phyloP scores from a whole-genome alignment of 2,113 vertebrate species.

The Symphodus melops region DNA sequence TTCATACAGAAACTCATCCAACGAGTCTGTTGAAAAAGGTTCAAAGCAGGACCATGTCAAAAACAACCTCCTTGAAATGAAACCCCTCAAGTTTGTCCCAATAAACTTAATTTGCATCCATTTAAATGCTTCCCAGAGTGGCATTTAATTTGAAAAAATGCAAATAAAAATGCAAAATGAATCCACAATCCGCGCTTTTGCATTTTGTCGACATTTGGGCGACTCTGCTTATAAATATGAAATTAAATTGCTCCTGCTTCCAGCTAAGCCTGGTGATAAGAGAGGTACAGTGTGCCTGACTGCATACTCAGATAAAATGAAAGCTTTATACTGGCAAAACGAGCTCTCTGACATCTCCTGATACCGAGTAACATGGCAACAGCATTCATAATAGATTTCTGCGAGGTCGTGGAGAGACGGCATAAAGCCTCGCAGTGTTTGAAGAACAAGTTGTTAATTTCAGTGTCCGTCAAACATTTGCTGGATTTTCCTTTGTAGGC shows the following conservation, averaged over 20 bases:
- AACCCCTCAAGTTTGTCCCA: constrained; percentile 37
- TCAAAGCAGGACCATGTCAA: constrained; percentile 1
- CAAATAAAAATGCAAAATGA: constrained; percentile 63
- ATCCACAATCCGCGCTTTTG: constrained; percentile 56
- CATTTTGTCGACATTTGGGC: constrained; percentile 35
- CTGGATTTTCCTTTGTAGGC: constrained; percentile 37
- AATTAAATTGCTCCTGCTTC: constrained; percentile 66
- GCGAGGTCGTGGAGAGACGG: constrained; percentile 17
- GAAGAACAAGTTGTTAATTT: constrained; percentile 65
- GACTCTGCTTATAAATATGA: constrained; percentile 64
- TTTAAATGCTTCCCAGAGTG: constrained; percentile 37
- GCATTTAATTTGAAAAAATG: constrained; percentile 68
- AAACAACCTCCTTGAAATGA: constrained; percentile 15
- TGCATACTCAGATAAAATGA: constrained; percentile 37
- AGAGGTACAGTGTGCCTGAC: constrained; percentile 1
- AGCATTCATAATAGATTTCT: constrained; percentile 51
- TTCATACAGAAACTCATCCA: constrained; percentile 9
- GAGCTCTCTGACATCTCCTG: constrained; percentile 44
- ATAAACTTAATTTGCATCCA: constrained; percentile 36
- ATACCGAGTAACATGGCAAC: constrained; percentile 59
- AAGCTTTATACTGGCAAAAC: constrained; percentile 42
- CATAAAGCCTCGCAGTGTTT: constrained; percentile 37
- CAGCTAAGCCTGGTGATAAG: constrained; percentile 62
- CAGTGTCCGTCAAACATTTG: constrained; percentile 47
- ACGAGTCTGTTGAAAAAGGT: constrained; percentile 11